Conservation (phyloP, 2,888 invertebrate genomes). For the Physocephala rufipes region DNA sequence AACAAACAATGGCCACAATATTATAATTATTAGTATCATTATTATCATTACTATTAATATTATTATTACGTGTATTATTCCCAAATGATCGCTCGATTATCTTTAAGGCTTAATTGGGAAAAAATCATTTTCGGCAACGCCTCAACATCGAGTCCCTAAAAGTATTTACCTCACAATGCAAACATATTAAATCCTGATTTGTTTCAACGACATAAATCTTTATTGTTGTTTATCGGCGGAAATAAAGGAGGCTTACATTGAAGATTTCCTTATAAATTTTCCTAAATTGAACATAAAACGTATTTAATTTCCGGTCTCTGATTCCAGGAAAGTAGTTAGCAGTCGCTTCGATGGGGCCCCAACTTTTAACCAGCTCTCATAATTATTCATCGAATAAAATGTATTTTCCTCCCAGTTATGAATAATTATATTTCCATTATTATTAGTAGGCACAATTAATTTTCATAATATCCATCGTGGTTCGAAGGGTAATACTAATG, state of each 20-base stretch:
- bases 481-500: no score
- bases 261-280: constrained; percentile 8
- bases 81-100: constrained; percentile 64
- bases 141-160: not conserved
- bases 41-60: constrained; percentile 13
- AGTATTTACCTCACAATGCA: not conserved
- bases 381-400: not conserved
- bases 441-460: not conserved
- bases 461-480: no score
- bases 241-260: not conserved
- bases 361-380: not conserved
- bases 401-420: not conserved
- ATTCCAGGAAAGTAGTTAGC: no score
- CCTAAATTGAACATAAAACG: constrained; percentile 33
- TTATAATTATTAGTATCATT: no score
- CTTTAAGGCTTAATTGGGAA: constrained; percentile 52
- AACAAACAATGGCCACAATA: constrained; percentile 39
- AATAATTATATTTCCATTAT: constrained; percentile 15
- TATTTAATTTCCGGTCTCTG: not conserved
- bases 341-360: not conserved
- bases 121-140: constrained; percentile 41
- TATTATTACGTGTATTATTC: constrained; percentile 55
- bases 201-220: no score
- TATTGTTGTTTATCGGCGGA: not conserved
- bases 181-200: not conserved